Evolutionary conservation across 2,888 invertebrate species (phyloP).

Genomic region (Tuberolachnus salignus): DNA sequence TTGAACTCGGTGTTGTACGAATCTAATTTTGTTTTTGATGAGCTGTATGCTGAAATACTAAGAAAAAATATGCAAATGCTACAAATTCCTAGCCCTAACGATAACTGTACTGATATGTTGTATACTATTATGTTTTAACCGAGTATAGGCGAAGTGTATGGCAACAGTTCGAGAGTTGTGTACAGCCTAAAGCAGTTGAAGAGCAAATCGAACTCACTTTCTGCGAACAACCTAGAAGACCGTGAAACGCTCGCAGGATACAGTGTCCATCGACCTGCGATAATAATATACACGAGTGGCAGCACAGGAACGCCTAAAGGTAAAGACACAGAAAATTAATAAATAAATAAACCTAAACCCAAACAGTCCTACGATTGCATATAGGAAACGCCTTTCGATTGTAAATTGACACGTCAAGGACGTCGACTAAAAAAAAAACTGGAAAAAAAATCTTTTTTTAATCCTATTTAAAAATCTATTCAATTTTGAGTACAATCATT

Average conservation of each 20-base stretch:
- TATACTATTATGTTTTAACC: neutral
- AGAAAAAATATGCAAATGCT: too few relatives aligned
- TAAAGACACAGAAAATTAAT: slow-evolving; percentile 60
- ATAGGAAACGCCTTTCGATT: neutral
- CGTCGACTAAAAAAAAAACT: slow-evolving; percentile 2
- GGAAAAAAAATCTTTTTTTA: too few relatives aligned
- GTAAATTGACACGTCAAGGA: slow-evolving; percentile 4
- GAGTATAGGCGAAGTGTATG: slow-evolving; percentile 13
- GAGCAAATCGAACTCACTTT: slow-evolving; percentile 40
- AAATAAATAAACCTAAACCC: too few relatives aligned
- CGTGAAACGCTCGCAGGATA: slow-evolving; percentile 53
- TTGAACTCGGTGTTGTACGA: too few relatives aligned
- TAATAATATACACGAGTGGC: slow-evolving; percentile 84
- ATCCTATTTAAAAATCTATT: too few relatives aligned
- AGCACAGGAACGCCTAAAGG: slow-evolving; percentile 91
- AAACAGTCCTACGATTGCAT: too few relatives aligned
- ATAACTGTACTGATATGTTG: too few relatives aligned
- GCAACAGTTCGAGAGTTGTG: neutral
- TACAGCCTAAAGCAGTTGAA: slow-evolving; percentile 52
- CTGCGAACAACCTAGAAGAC: slow-evolving; percentile 40
- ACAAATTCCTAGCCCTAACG: too few relatives aligned
- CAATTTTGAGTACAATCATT: too few relatives aligned
- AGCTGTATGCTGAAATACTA: too few relatives aligned
- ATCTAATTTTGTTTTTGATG: too few relatives aligned
- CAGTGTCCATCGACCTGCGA: slow-evolving; percentile 65